Base-by-base conservation (phyloP, 2,113 vertebrate species). In the Cichladusa arquata region DNA sequence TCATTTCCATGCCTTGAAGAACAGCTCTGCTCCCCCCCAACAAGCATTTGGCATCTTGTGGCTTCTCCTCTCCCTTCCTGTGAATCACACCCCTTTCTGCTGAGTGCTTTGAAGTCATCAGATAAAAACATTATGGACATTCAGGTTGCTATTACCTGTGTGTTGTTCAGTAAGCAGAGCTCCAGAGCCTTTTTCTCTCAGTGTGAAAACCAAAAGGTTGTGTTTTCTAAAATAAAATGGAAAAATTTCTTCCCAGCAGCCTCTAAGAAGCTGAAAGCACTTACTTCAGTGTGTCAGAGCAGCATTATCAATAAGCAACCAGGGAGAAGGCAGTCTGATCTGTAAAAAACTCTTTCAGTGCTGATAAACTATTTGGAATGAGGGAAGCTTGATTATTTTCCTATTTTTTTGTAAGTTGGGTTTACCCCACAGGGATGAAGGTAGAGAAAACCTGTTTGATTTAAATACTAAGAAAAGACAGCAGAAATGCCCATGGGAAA, bases 401-500 rank as follows among this genome's bases (percentile, higher is more conserved):
- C 61, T 76, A 14, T 50, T 73, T 95, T 67, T 90, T 53, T 96
- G 58, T 53, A 65, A 67, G 25, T 18, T 77, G 15, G 47, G n/a
- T 71, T 86, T 93, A 87, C 17, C 53, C 51, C 25, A 71, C 12
- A 73, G 83, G 53, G 60, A 82, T 60, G 56, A 92, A 95, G 53
- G 65, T 26, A 79, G 48, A 20, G 70, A 89, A 93, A 93, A 91
- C 28, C 62, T 33, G 44, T 80, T 72, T 86, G 72, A 97, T 86
- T 86, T 88, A 67, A 80, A 95, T 92, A 81, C 78, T 47, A 61
- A 89, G 74, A 85, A 83, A 92, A 92, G 73, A 91, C 81, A 95
- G 85, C n/a, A 79, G 58, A 79, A 91, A 69, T 22, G 3, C 26
- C 66, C 58, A 65, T 2, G 10, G 48, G 58, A 93, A 86, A 85